phyloP scores from a whole-genome alignment of 2,113 vertebrate genomes.

The Barnardius zonarius region DNA sequence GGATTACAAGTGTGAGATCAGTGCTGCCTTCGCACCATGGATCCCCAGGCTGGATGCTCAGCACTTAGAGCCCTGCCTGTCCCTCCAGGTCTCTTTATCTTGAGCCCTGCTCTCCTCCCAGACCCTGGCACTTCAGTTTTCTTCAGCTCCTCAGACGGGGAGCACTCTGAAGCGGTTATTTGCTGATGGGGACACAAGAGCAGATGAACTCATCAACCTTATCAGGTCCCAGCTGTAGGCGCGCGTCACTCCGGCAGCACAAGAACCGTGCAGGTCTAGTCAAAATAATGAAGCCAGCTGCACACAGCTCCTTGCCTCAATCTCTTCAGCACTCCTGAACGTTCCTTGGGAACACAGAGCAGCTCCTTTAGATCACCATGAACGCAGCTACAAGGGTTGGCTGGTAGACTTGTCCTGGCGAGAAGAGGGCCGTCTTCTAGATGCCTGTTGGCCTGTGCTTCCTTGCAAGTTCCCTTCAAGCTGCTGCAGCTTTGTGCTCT shows the following conservation, averaged over 20 bases:
- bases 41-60: background rate
- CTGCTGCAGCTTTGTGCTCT: slow-evolving; percentile 16
- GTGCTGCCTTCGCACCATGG: background rate
- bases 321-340: background rate
- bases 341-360: background rate
- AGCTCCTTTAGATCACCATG: background rate
- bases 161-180: background rate
- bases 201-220: background rate
- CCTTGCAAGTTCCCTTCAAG: background rate
- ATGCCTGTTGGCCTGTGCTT: background rate
- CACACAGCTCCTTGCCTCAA: background rate
- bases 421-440: background rate
- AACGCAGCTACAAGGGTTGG: background rate
- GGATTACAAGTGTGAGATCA: background rate
- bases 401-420: background rate
- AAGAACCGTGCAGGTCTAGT: background rate
- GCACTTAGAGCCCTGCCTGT: background rate
- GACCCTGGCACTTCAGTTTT: background rate
- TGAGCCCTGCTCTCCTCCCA: background rate
- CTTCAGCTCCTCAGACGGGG: background rate
- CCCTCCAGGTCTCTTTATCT: background rate
- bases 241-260: background rate
- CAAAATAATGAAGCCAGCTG: background rate
- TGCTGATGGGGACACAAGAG: background rate
- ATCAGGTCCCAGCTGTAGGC: background rate